Conservation (phyloP, 2,113 vertebrate genomes). For the Emberiza fucata region DNA sequence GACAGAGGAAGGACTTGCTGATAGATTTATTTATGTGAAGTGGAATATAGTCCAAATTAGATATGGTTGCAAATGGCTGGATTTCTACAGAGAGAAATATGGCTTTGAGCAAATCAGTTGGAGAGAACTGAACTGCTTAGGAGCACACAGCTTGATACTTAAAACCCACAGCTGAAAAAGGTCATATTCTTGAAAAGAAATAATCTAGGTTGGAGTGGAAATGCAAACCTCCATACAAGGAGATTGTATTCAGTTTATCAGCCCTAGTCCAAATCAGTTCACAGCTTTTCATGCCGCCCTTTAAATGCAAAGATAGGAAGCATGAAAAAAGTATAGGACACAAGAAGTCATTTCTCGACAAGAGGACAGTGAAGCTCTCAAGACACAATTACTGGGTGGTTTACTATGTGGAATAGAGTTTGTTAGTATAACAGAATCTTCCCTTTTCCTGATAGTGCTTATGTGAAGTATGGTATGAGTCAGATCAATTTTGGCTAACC, state of each 20-base stretch:
- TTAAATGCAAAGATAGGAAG: neutral
- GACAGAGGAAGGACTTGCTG: neutral
- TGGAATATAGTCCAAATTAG: neutral
- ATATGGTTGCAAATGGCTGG: neutral
- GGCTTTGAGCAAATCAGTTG: neutral
- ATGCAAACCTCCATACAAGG: neutral
- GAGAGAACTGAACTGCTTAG: neutral
- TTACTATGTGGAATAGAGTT: neutral
- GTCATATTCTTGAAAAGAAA: slow-evolving; percentile 2
- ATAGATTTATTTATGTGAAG: neutral
- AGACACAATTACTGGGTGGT: neutral
- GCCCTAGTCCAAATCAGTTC: neutral
- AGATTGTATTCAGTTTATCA: slow-evolving; percentile 8
- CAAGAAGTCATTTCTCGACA: neutral
- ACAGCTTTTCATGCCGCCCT: neutral
- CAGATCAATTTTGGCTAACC: neutral
- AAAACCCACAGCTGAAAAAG: neutral
- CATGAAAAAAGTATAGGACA: neutral
- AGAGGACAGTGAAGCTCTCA: neutral
- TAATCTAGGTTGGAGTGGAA: neutral
- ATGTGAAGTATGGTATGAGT: neutral
- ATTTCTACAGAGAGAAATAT: neutral
- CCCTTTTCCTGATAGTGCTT: neutral
- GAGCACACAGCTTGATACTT: neutral
- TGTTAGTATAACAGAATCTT: neutral